Base-by-base conservation (phyloP, 2,113 vertebrate genomes). In the Rhabdomys dilectus region DNA sequence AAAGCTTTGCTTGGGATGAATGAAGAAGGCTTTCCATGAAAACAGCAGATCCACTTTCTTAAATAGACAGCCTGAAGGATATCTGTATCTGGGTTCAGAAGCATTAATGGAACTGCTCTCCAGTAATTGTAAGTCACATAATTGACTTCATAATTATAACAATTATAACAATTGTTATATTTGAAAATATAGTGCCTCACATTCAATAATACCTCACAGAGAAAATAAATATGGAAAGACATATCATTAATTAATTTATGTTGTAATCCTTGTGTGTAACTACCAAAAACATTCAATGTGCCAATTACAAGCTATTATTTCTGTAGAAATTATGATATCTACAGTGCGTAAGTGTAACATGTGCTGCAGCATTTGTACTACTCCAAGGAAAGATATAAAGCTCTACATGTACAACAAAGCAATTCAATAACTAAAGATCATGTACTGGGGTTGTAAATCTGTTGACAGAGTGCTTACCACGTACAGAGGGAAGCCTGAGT, bases 141-240 rank as follows among this genome's bases (percentile, higher is more conserved):
- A 80, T 12, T 73, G 2, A 60, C 53, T 92, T 88, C 17, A 62
- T 39, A 45, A 6, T n/a, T 64, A 11, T 29, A 95, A 64, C 5
- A 91, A 39, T 75, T 17, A 11, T 29, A 95, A 64, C 5, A 91
- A 39, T 75, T 17, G 24, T n/a, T 78, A 91, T 73, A 56, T 93
- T 90, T 39, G 39, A 96, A 95, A 75, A 5, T 81, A 48, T 89
- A 94, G 91, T 53, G 36, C 19, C 72, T 45, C 80, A 81, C 80
- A 90, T 66, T 91, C 80, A 94, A 90, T 36, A 82, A 72, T 95
- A 92, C 72, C 60, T 89, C 36, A 78, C 10, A 92, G 16, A 64
- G 39, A 90, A 89, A 91, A 94, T 73, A 96, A 90, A 68, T 86
- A 90, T 48, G 78, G 48, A 60, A 60, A 94, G 31, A 6, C 11